Conservation (phyloP, 2,888 invertebrate species). For the Mycalesis mineus region DNA sequence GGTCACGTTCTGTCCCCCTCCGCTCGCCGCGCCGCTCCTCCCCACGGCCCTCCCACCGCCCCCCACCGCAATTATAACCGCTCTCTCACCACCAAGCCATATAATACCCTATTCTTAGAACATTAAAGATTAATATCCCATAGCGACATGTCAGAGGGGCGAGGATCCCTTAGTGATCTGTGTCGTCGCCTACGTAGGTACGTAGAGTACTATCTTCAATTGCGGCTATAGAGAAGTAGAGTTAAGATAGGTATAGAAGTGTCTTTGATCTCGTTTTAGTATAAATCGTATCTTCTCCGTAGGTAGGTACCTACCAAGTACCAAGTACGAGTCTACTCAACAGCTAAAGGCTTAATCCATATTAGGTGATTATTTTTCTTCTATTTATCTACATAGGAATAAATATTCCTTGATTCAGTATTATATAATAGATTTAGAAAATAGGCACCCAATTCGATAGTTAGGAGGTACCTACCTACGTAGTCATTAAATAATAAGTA, state of each 20-base stretch:
- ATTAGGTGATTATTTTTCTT: too few species aligned
- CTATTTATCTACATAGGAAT: too few species aligned
- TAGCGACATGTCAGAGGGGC: conserved; percentile 40
- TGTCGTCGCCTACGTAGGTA: conserved; percentile 64
- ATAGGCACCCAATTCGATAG: too few species aligned
- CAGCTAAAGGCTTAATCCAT: too few species aligned
- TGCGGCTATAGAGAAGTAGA: not conserved
- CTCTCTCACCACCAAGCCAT: conserved; percentile 47
- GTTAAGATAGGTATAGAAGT: conserved; percentile 8
- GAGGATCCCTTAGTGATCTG: conserved; percentile 55
- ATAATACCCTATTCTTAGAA: conserved; percentile 55
- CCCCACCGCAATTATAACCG: conserved; percentile 60
- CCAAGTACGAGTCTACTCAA: too few species aligned
- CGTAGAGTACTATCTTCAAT: conserved; percentile 36
- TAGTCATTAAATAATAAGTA: too few species aligned
- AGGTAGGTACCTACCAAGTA: too few species aligned
- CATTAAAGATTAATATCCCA: conserved; percentile 68
- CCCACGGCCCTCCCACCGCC: conserved; percentile 71
- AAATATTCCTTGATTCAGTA: too few species aligned
- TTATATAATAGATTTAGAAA: too few species aligned
- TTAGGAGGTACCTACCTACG: too few species aligned
- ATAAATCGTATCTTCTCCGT: not conserved
- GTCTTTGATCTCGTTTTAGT: conserved; percentile 13
- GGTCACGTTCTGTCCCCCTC: conserved; percentile 68
- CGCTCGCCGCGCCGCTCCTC: conserved; percentile 69